Evolutionary conservation across 2,888 invertebrate species (phyloP).

Genomic region (Chymomyza amoena): DNA sequence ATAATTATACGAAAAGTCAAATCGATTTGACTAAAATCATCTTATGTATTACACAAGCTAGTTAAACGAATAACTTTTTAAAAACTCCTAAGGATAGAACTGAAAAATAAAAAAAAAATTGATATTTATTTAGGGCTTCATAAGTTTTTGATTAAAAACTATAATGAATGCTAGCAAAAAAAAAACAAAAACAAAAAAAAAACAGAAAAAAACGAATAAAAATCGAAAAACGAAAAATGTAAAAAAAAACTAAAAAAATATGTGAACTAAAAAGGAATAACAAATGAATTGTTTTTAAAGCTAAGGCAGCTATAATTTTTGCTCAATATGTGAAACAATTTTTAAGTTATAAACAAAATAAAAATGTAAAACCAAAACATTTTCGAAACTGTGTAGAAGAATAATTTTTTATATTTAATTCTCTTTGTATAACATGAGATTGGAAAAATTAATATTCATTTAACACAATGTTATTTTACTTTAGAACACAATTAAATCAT

Average conservation of each 20-base stretch:
- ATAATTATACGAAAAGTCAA: not conserved
- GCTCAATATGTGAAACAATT: constrained; percentile 1
- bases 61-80: constrained; percentile 58
- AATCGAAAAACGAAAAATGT: constrained; percentile 29
- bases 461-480: not conserved
- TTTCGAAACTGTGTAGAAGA: not conserved
- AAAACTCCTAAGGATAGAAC: constrained; percentile 1
- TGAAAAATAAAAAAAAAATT: constrained; percentile 14
- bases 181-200: constrained; percentile 24
- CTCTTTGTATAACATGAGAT: not conserved
- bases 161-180: constrained; percentile 50
- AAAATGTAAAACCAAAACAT: constrained; percentile 1
- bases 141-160: constrained; percentile 65
- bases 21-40: constrained; percentile 48
- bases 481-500: not conserved
- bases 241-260: constrained; percentile 48
- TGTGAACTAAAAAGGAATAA: constrained; percentile 21
- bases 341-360: not conserved
- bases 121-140: constrained; percentile 58
- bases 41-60: constrained; percentile 61
- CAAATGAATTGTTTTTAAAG: not conserved
- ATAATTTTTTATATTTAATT: not conserved
- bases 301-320: not conserved
- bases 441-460: not conserved
- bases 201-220: constrained; percentile 23